phyloP scores from a whole-genome alignment of 2,888 invertebrate species.

The Lapara coniferarum region DNA sequence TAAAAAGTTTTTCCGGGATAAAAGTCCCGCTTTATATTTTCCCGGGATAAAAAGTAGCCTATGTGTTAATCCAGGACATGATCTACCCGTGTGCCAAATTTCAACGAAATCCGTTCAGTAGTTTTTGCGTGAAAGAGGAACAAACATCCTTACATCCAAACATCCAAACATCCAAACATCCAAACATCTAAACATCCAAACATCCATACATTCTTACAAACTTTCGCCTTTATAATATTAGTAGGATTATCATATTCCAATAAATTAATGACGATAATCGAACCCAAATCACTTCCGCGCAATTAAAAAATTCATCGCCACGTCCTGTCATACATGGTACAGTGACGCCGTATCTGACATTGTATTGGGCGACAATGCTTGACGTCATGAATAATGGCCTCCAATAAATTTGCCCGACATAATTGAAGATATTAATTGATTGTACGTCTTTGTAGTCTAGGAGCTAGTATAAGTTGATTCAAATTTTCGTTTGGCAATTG shows the following conservation, averaged over 20 bases:
- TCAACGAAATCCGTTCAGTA: too few relatives aligned
- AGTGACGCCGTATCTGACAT: constrained; percentile 1
- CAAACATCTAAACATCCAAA: too few relatives aligned
- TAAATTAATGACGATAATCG: neutral
- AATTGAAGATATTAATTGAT: constrained; percentile 14
- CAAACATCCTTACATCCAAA: too few relatives aligned
- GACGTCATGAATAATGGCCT: neutral
- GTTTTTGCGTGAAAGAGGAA: too few relatives aligned
- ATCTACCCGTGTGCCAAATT: too few relatives aligned
- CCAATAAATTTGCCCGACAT: constrained; percentile 9
- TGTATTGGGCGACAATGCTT: constrained; percentile 18
- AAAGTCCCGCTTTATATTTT: too few relatives aligned
- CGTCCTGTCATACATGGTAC: neutral
- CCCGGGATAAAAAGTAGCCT: too few relatives aligned
- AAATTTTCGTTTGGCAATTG: neutral
- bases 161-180: too few relatives aligned
- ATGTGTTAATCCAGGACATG: too few relatives aligned
- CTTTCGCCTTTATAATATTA: too few relatives aligned
- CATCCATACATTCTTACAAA: too few relatives aligned
- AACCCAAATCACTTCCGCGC: neutral
- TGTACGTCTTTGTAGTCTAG: constrained; percentile 10
- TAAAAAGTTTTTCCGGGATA: too few relatives aligned
- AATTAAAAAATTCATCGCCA: neutral
- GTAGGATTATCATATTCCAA: neutral
- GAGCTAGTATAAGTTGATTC: constrained; percentile 1